A percentile compares a stretch with the other conserved stretches of the same genome.
phyloP scores from a whole-genome alignment of 2,797 vertebrate genomes.

The Neosilurus mollespiculum region DNA sequence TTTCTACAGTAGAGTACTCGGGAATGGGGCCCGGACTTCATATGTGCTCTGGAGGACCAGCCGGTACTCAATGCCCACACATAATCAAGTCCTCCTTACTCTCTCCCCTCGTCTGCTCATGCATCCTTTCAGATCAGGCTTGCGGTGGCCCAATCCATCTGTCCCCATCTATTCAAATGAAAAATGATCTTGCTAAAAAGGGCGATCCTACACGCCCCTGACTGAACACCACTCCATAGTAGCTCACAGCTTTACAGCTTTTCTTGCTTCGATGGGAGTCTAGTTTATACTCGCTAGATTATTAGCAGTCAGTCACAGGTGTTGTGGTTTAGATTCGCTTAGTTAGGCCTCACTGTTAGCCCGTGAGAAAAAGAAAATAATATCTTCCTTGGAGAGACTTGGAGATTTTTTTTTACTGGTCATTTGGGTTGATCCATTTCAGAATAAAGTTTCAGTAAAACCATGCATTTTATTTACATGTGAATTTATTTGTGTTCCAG shows the following conservation, averaged over 20 bases:
- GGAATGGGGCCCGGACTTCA: slow-evolving; percentile 70
- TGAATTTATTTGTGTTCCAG: slow-evolving; percentile 51
- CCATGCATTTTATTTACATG: slow-evolving; percentile 29
- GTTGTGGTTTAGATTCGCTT: slow-evolving; percentile 66
- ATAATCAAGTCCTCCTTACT: slow-evolving; percentile 48
- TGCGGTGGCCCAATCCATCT: slow-evolving; percentile 52
- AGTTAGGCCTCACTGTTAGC: slow-evolving; percentile 56
- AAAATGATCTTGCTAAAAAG: slow-evolving; percentile 54
- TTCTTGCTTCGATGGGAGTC: neutral
- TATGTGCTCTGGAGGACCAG: slow-evolving; percentile 61
- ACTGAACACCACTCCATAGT: slow-evolving; percentile 5
- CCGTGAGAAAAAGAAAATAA: slow-evolving; percentile 49
- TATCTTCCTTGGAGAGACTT: slow-evolving; percentile 56
- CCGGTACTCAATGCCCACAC: slow-evolving; percentile 57
- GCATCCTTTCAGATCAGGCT: slow-evolving; percentile 42
- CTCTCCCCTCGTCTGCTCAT: slow-evolving; percentile 49
- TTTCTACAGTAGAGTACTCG: slow-evolving; percentile 65
- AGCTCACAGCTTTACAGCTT: neutral
- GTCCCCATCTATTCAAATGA: slow-evolving; percentile 47
- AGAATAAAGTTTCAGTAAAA: slow-evolving; percentile 6
- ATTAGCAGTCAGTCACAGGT: slow-evolving; percentile 61
- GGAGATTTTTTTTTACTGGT: slow-evolving; percentile 5
- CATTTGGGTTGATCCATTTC: slow-evolving; percentile 31
- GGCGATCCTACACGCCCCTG: slow-evolving; percentile 32
- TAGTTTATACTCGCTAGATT: slow-evolving; percentile 59